A percentile compares a stretch with the other conserved stretches of the same genome.
Conservation (phyloP, 1,140 invertebrate species). For the Cryptotermes secundus region DNA sequence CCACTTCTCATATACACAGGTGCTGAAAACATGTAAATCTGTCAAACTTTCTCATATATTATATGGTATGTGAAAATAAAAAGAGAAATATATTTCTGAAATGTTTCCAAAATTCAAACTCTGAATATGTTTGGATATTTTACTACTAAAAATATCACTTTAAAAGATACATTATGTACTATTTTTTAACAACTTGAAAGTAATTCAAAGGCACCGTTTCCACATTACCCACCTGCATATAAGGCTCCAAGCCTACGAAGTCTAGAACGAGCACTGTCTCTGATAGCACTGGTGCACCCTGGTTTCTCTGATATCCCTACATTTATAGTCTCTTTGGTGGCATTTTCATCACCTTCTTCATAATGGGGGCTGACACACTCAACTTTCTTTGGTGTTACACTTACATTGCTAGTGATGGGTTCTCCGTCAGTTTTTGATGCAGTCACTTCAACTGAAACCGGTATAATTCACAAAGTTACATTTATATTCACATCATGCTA, state of each 20-base stretch:
- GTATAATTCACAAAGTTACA: not conserved
- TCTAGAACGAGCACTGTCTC: not conserved
- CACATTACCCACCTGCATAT: conserved; percentile 12
- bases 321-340: conserved; percentile 6
- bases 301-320: not conserved
- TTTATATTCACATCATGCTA: no score
- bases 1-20: no score
- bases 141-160: not conserved
- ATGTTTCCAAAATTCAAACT: not conserved
- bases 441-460: conserved; percentile 32
- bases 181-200: not conserved
- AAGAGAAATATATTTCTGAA: not conserved
- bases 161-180: not conserved
- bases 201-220: not conserved
- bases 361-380: not conserved
- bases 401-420: not conserved
- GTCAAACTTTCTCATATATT: no score
- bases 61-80: not conserved
- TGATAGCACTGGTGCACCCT: not conserved
- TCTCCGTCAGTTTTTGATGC: not conserved
- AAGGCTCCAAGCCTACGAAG: conserved; percentile 27
- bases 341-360: not conserved
- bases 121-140: not conserved
- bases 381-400: not conserved
- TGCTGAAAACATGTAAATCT: no score